phyloP scores from a whole-genome alignment of 2,888 invertebrate species.

The Hanleya hanleyi region DNA sequence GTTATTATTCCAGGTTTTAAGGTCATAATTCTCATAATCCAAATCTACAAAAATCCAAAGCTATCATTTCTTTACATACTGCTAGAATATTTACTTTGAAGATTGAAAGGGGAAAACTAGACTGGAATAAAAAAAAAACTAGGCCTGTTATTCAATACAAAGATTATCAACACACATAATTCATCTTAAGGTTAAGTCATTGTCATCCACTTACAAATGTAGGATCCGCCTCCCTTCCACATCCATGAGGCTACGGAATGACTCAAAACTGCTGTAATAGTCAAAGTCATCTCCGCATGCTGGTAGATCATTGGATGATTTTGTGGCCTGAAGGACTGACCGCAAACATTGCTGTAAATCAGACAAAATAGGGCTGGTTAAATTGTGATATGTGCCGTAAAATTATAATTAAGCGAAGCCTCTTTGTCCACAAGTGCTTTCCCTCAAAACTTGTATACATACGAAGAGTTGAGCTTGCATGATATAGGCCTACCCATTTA shows the following conservation, averaged over 20 bases:
- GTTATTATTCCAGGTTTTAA: neutral
- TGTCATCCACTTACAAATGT: conserved; percentile 76
- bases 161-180: no score
- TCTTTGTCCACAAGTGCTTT: no score
- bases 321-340: conserved; percentile 81
- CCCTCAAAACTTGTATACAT: no score
- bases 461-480: no score
- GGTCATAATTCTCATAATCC: neutral
- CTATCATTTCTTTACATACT: no score
- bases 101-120: neutral
- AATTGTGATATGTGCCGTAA: no score
- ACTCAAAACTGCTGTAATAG: conserved; percentile 84
- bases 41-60: conserved; percentile 1
- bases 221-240: conserved; percentile 80
- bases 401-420: no score
- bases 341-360: conserved; percentile 81
- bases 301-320: conserved; percentile 82
- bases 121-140: conserved; percentile 1
- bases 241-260: conserved; percentile 81
- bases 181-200: no score
- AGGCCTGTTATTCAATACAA: no score
- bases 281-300: conserved; percentile 80
- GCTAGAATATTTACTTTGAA: conserved; percentile 15
- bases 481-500: no score
- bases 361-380: no score